Percentiles rank a stretch among this genome's conserved stretches.
Evolutionary conservation across 2,797 vertebrate species (phyloP).

Genomic region (Smutsia gigantea): DNA sequence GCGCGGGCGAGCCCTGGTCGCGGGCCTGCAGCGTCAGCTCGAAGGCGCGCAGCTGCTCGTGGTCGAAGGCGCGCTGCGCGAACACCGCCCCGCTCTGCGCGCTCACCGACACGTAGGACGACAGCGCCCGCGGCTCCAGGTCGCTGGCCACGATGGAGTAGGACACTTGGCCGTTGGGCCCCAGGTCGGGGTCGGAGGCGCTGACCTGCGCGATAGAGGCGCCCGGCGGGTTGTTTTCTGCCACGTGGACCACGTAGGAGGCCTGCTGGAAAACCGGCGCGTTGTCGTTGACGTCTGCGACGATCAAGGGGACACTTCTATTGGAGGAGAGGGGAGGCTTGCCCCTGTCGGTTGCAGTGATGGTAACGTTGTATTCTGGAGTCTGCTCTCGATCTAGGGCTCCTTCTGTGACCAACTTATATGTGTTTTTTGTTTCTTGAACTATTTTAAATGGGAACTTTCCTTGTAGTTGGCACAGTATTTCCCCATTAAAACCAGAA

Average conservation of each 20-base stretch:
- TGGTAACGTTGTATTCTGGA: constrained; percentile 77
- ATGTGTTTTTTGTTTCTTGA: constrained; percentile 74
- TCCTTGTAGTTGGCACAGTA: constrained; percentile 69
- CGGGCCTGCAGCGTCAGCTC: too few relatives aligned
- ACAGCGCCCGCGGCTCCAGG: too few relatives aligned
- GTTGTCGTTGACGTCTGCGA: constrained; percentile 87
- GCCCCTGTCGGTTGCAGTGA: constrained; percentile 81
- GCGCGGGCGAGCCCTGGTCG: too few relatives aligned
- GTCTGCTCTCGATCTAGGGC: constrained; percentile 72
- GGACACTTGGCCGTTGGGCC: too few relatives aligned
- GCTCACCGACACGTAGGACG: too few relatives aligned
- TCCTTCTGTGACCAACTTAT: constrained; percentile 82
- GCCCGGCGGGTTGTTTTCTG: too few relatives aligned
- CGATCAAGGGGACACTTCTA: constrained; percentile 69
- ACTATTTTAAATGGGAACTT: constrained; percentile 79
- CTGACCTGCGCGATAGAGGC: too few relatives aligned
- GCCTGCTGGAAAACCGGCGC: constrained; percentile 82
- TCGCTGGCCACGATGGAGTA: too few relatives aligned
- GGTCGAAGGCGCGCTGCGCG: too few relatives aligned
- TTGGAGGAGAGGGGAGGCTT: constrained; percentile 79
- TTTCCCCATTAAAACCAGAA: constrained; percentile 74
- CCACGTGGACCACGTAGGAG: constrained; percentile 83
- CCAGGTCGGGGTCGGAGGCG: too few relatives aligned
- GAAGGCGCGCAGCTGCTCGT: too few relatives aligned
- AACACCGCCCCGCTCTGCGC: too few relatives aligned